Evolutionary conservation across 2,888 invertebrate genomes (phyloP), one percentile per base, ranked within the genome.

Genomic region (Agelastica alni): DNA sequence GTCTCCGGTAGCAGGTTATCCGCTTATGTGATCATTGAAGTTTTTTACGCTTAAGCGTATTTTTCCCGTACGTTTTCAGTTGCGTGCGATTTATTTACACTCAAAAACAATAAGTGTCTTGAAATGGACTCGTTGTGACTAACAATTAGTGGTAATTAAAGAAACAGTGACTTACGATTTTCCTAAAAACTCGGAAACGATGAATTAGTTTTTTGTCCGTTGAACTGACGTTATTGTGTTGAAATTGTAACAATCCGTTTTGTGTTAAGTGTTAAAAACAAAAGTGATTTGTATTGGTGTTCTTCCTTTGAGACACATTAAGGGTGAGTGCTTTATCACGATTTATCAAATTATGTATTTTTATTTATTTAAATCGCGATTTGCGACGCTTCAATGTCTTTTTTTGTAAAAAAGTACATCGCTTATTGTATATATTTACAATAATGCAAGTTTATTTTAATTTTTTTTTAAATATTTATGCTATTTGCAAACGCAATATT

Each of bases 1-100:
- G 51, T 70, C 62, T 62, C 58, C 59, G 14, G 12, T 14, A 6
- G 26, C 26, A 49, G 59, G 63, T 65, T 61, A 36, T 59, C 57
- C 53, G 53, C 28, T 58, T 59, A 53, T 59, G 54, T 57, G 51
- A 51, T 36, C 62, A 56, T 63, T 30, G 59, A 57, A 44, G 47
- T 64, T 63, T 61, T 63, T 57, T 47, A 3, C 43, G n/a, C n/a
- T n/a, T n/a, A n/a, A 26, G 31, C 36, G 26, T 42, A 14, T 14
- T 14, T 48, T 28, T 41, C 39, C n/a, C 22, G 12, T 34, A 51
- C 51, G 51, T n/a, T 20, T 41, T 7, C 4, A 22, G 22, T 20
- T 36, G 22, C 36, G 14, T 36, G 36, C 17, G 18, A 18, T 36
- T 17, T 36, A 36, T 36, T 16, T 1, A 4, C 36, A 16, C 36